Evolutionary conservation across 92 coral and sea anemone species (phyloP).

Genomic region (Nematostella vectensis): DNA sequence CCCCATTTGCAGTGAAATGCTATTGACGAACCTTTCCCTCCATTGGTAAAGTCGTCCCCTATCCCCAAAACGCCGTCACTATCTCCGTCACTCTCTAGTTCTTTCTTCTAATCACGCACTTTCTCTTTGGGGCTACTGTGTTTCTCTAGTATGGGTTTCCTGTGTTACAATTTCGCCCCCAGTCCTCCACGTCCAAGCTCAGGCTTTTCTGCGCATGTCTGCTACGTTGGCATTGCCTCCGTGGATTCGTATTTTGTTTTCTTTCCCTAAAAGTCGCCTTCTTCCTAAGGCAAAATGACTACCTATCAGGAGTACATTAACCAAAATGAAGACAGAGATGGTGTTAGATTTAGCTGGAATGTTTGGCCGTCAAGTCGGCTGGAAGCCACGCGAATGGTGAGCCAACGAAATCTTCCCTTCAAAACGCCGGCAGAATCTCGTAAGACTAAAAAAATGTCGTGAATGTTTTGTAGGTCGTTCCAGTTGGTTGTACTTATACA

Average conservation of each 20-base stretch:
- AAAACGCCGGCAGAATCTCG: not conserved
- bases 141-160: conserved; percentile 16
- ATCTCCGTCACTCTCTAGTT: too few species aligned
- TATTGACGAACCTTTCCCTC: too few species aligned
- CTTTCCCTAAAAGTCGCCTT: conserved; percentile 1
- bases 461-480: conserved; percentile 64
- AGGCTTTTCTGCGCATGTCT: conserved; percentile 24
- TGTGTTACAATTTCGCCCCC: not conserved
- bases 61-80: too few species aligned
- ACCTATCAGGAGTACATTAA: conserved; percentile 95
- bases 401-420: conserved; percentile 4
- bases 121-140: too few species aligned
- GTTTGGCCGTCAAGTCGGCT: conserved; percentile 99
- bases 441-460: not conserved
- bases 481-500: conserved; percentile 91
- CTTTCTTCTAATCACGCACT: too few species aligned
- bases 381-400: conserved; percentile 97
- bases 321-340: conserved; percentile 98
- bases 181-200: not conserved
- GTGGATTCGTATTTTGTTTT: conserved; percentile 4
- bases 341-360: conserved; percentile 97
- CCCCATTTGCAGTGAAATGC: too few species aligned
- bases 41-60: too few species aligned
- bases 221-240: conserved; percentile 31
- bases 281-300: conserved; percentile 48